phyloP scores from a whole-genome alignment of 2,888 invertebrate species.

The Apodemia mormo region DNA sequence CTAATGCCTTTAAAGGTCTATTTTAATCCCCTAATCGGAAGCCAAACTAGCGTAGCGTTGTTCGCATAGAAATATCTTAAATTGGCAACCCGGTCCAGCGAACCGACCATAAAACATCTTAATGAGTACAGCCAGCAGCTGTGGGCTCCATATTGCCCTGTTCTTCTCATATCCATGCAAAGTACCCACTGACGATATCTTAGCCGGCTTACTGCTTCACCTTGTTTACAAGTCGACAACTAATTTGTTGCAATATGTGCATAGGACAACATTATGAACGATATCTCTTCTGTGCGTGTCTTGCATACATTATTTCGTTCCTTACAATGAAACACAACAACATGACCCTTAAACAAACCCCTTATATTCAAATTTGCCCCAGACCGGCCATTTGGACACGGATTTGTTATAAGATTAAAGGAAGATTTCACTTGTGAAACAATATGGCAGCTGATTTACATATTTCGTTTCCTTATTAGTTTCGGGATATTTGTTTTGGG shows the following conservation, averaged over 20 bases:
- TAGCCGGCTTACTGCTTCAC: slow-evolving; percentile 75
- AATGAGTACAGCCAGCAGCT: slow-evolving; percentile 81
- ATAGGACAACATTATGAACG: slow-evolving; percentile 79
- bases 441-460: slow-evolving; percentile 81
- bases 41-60: slow-evolving; percentile 78
- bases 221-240: slow-evolving; percentile 81
- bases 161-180: slow-evolving; percentile 82
- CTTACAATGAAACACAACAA: slow-evolving; percentile 62
- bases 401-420: slow-evolving; percentile 83
- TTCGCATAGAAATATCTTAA: slow-evolving; percentile 82
- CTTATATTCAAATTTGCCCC: slow-evolving; percentile 77
- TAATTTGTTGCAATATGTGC: slow-evolving; percentile 83
- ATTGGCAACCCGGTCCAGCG: slow-evolving; percentile 80
- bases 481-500: slow-evolving; percentile 82
- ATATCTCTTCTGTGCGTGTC: slow-evolving; percentile 79
- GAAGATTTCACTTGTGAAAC: slow-evolving; percentile 83
- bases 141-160: slow-evolving; percentile 76
- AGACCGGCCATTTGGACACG: slow-evolving; percentile 81
- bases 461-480: slow-evolving; percentile 83
- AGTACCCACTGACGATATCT: slow-evolving; percentile 76
- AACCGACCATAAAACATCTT: slow-evolving; percentile 82
- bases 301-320: slow-evolving; percentile 77
- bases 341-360: slow-evolving; percentile 74
- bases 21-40: slow-evolving; percentile 80
- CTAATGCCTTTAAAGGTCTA: slow-evolving; percentile 79